Evolutionary conservation across 2,888 invertebrate genomes (phyloP), one percentile per base, ranked within the genome.

Genomic region (Falcaria lacertinaria): DNA sequence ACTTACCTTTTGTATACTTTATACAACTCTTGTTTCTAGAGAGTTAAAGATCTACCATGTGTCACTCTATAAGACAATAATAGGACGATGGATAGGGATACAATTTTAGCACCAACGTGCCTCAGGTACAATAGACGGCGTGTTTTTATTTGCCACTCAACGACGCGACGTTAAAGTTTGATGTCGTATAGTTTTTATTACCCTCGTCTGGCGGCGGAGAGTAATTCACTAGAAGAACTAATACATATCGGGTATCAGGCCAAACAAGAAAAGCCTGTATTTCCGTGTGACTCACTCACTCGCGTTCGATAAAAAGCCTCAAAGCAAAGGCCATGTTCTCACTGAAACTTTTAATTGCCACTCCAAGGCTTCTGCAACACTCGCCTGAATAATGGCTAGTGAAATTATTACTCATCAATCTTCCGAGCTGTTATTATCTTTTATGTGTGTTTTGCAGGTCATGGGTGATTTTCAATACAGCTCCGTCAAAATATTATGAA

Each of bases 401-500:
- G 46, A 49, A 47, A 62, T 63, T 60, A 56, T 61, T 59, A 60
- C 54, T 62, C 60, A 62, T 60, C 54, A 60, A 60, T 60, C 60
- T 56, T 50, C 49, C 45, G 36, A 37, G 19, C 36, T 42, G 42
- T 40, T 53, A 58, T 57, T 54, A 52, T 43, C 44, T 48, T 49
- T 57, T 49, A 48, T 54, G 47, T 55, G 52, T 55, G 50, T 54
- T 57, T 45, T 57, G 46, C 25, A 49, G 50, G 45, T 41, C 39
- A 48, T 47, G 48, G 48, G 48, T 52, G 42, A 47, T 42, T 51
- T 40, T 42, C 43, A 49, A 46, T 61, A 50, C 41, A 41, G 37
- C 47, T 36, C 43, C 8, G 43, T 50, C 40, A 45, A 33, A 45
- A 37, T 13, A 54, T 50, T 37, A 25, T 25, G 25, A 11, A 15